A percentile compares a stretch with the other conserved stretches of the same genome.
These are phyloP conservation scores for Spodoptera picta DNA, from an alignment of 2,888 invertebrate species.

Conservation along the genomic window DNA sequence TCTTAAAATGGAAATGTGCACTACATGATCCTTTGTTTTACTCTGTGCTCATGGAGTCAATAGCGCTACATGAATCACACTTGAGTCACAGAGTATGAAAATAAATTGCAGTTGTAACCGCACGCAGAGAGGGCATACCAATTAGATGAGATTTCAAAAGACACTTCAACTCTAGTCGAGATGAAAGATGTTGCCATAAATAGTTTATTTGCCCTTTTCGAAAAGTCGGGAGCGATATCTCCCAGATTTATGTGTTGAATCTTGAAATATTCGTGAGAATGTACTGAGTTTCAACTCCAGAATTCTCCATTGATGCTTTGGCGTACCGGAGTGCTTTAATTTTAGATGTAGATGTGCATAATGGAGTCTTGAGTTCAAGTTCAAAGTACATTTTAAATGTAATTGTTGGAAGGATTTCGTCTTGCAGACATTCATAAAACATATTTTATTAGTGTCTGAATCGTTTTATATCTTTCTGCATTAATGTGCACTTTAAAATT, in stretches of 20 bases:
- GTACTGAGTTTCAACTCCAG: constrained; percentile 23
- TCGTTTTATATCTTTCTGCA: not conserved
- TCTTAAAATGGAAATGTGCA: constrained; percentile 57
- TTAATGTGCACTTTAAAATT: not conserved
- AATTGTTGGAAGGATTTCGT: not conserved
- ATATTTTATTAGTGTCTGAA: not conserved
- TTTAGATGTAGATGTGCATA: constrained; percentile 20
- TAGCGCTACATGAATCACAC: constrained; percentile 59
- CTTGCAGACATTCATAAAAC: not conserved
- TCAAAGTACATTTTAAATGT: constrained; percentile 18
- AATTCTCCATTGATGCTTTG: constrained; percentile 31
- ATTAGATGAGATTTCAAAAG: constrained; percentile 65
- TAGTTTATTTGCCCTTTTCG: constrained; percentile 36
- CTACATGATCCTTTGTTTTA: constrained; percentile 45
- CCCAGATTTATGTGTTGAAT: constrained; percentile 21
- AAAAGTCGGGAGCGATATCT: constrained; percentile 34
- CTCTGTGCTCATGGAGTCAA: constrained; percentile 46
- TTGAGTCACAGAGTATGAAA: constrained; percentile 59
- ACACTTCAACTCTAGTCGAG: constrained; percentile 32
- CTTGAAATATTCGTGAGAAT: constrained; percentile 36
- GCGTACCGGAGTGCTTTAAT: constrained; percentile 23
- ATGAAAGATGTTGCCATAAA: constrained; percentile 45
- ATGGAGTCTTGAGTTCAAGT: constrained; percentile 15
- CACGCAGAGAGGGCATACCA: constrained; percentile 56
- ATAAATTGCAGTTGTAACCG: constrained; percentile 58